These are phyloP conservation scores for Varecia variegata DNA, from an alignment of 2,797 vertebrate genomes.

Conservation along the genomic window DNA sequence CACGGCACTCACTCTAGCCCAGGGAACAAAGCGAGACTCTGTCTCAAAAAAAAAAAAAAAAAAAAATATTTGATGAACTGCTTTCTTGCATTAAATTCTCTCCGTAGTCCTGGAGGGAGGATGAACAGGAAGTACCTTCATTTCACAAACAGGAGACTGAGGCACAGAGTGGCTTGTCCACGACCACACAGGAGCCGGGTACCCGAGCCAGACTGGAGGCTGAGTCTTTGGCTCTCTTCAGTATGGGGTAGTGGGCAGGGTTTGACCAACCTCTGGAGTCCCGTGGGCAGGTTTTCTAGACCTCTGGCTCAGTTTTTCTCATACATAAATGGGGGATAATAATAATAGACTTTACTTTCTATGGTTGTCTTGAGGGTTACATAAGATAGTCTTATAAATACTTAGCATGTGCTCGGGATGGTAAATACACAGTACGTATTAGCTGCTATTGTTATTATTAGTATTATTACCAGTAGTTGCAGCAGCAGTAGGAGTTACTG, in stretches of 20 bases:
- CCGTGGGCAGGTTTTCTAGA: background rate
- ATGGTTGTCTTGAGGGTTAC: background rate
- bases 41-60: too few species aligned
- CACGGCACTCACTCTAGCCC: too few species aligned
- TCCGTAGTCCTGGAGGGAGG: fast-evolving
- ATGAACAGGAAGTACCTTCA: background rate
- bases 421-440: fast-evolving
- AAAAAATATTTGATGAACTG: background rate
- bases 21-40: too few species aligned
- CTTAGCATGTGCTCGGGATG: background rate
- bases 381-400: background rate
- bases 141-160: background rate
- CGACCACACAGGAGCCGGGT: fast-evolving
- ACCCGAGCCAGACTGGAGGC: background rate
- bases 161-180: background rate
- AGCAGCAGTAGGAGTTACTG: fast-evolving
- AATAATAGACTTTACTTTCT: background rate
- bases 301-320: background rate
- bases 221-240: background rate
- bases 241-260: background rate
- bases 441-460: background rate
- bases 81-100: background rate
- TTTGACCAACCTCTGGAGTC: background rate
- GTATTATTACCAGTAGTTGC: fast-evolving
- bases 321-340: background rate